These are phyloP conservation scores for Nettapus auritus DNA, from an alignment of 2,113 vertebrate genomes.

Conservation along the genomic window DNA sequence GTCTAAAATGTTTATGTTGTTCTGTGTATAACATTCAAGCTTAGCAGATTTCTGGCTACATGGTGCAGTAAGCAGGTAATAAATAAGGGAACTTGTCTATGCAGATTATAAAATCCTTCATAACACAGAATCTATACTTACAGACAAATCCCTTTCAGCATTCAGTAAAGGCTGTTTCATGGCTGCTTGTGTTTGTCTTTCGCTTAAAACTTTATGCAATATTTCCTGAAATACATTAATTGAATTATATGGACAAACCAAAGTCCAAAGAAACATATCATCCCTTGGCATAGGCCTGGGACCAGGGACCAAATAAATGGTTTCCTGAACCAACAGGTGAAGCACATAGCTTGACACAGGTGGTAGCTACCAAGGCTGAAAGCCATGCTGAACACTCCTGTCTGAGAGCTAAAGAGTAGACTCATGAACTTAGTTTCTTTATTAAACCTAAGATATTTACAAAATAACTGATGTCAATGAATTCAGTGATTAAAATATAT, in stretches of 20 bases:
- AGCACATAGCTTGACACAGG: background rate
- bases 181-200: background rate
- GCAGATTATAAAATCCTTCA: background rate
- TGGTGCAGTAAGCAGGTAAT: background rate
- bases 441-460: background rate
- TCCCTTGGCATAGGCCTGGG: background rate
- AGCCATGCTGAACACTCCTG: background rate
- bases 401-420: background rate
- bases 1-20: background rate
- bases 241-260: background rate
- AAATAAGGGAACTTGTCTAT: background rate
- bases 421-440: background rate
- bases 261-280: background rate
- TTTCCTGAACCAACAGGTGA: background rate
- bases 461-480: background rate
- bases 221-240: background rate
- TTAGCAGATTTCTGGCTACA: background rate
- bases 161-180: background rate
- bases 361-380: background rate
- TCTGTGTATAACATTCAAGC: background rate
- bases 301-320: background rate
- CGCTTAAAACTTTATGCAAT: background rate
- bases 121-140: background rate
- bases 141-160: background rate
- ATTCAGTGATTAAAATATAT: background rate